Conservation (phyloP, 1,140 invertebrate genomes). For the Drosophila burlai region DNA sequence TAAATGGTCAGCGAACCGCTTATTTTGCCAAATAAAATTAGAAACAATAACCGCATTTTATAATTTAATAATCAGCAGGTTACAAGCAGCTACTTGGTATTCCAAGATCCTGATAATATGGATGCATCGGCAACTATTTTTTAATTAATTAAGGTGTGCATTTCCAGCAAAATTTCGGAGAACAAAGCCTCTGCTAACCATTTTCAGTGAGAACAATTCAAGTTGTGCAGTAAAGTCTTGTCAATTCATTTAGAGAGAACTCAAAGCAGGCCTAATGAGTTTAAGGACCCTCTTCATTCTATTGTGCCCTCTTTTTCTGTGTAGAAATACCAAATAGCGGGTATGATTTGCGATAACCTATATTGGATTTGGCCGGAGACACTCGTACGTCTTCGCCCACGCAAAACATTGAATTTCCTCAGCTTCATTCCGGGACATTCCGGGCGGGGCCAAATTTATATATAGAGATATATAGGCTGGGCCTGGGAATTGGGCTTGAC, state of each 20-base stretch:
- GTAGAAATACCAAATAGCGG: conserved; percentile 1
- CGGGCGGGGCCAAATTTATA: neutral
- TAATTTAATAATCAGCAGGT: neutral
- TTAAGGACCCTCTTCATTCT: neutral
- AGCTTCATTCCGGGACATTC: conserved; percentile 17
- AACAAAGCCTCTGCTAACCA: neutral
- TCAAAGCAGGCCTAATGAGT: neutral
- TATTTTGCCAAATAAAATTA: neutral
- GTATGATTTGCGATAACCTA: conserved; percentile 28
- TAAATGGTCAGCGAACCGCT: neutral
- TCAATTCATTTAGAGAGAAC: neutral
- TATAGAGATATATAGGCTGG: neutral
- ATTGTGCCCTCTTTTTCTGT: neutral
- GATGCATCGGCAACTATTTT: neutral
- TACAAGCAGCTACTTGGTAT: neutral
- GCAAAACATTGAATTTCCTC: conserved; percentile 24
- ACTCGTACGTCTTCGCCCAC: conserved; percentile 39
- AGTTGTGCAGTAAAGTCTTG: neutral
- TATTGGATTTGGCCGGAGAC: conserved; percentile 22
- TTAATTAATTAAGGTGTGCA: neutral
- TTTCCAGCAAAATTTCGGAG: neutral
- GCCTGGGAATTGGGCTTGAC: conserved; percentile 9
- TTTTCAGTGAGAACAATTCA: neutral
- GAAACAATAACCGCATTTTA: neutral
- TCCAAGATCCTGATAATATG: neutral